Evolutionary conservation across 1,140 invertebrate species (phyloP).

Genomic region (Thaumetopoea pityocampa): DNA sequence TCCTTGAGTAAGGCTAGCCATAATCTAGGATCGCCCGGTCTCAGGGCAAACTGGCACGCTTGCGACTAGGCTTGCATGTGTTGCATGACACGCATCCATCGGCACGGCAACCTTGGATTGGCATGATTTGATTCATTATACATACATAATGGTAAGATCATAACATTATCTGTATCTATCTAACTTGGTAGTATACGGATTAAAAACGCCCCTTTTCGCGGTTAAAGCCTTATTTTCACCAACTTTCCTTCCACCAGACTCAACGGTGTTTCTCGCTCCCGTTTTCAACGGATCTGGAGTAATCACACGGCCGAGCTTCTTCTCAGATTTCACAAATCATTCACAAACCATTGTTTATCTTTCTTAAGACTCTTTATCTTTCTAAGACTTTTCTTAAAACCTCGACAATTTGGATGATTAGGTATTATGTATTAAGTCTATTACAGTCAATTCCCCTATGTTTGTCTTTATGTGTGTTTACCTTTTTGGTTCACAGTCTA

Average conservation of each 20-base stretch:
- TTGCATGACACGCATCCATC: no score
- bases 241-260: slow-evolving; percentile 88
- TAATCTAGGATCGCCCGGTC: no score
- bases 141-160: no score
- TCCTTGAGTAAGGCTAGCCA: no score
- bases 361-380: no score
- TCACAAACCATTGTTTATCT: slow-evolving; percentile 88
- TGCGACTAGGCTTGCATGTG: no score
- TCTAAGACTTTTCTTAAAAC: slow-evolving; percentile 5
- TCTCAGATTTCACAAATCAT: slow-evolving; percentile 95
- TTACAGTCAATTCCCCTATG: no score
- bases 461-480: no score
- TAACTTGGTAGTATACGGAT: slow-evolving; percentile 91
- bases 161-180: slow-evolving; percentile 88
- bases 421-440: not conserved
- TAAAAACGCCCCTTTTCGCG: slow-evolving; percentile 87
- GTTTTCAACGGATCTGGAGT: slow-evolving; percentile 98
- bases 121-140: no score
- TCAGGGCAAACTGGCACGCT: no score
- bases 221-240: slow-evolving; percentile 96
- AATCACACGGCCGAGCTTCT: slow-evolving; percentile 88
- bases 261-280: slow-evolving; percentile 91
- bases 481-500: no score
- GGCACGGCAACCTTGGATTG: no score
- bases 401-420: slow-evolving; percentile 1